Base-by-base conservation (phyloP, 2,888 invertebrate species). In the Leucozona laternaria region DNA sequence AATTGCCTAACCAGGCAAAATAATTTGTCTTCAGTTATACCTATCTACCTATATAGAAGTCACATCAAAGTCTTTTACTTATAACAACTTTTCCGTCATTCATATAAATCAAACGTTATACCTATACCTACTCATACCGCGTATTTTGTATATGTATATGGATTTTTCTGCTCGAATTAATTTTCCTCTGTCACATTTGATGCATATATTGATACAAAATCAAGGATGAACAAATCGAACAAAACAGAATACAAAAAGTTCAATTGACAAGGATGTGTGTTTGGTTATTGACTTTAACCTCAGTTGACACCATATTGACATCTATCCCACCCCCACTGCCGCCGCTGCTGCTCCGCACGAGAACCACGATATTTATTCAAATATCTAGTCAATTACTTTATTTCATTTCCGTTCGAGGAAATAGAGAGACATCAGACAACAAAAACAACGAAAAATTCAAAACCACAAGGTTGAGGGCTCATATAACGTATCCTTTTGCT, bases 1-100 rank as follows among this genome's bases (percentile, higher is more conserved):
- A 86, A 78, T 81, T 81, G 78, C 81, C 57, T 50, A 86, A 86
- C 77, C 73, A 78, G 45, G 73, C 81, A 64, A 73, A 78, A 86
- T 75, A 81, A 86, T 80, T 75, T 60, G 80, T 72, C 76, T 37
- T 50, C 72, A n/a, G n/a, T n/a, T n/a, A n/a, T n/a, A 70, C 72
- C 11, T 20, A 20, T 11, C 20, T 20, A 20, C 43, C 13, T 20
- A 10, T 20, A 10, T 4, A 48, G 1, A 48, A 48, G n/a, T 28
- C 25, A 15, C 53, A 72, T 20, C 62, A 50, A 58, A 25, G 25
- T 15, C 15, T 5, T 57, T 37, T 25, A n/a, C 40, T 25, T 62
- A 60, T 50, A 50, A 20, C 20, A 50, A 68, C 34, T 40, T 37
- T 50, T 34, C 10, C 66, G 22, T 53, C 48, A 31, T 64, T 28